Evolutionary conservation across 2,888 invertebrate genomes (phyloP).

Genomic region (Neuroscelio doddi): DNA sequence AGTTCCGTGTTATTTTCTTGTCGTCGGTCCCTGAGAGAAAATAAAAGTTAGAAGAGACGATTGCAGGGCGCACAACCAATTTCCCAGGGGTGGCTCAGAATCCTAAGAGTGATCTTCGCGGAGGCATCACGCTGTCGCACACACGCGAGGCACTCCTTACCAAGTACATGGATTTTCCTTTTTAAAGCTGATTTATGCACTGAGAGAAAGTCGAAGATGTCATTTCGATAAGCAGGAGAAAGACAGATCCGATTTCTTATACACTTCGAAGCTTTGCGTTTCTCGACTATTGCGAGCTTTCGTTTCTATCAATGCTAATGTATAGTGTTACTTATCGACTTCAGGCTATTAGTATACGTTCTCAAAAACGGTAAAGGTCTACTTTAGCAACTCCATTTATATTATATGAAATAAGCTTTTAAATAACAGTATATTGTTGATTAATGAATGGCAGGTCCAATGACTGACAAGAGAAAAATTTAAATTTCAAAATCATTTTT

Average conservation of each 20-base stretch:
- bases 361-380: no score
- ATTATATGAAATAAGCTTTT: no score
- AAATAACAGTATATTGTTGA: no score
- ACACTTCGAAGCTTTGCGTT: conserved; percentile 18
- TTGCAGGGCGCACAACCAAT: conserved; percentile 57
- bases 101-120: conserved; percentile 54
- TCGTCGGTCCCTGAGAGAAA: conserved; percentile 54
- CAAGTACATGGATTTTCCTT: conserved; percentile 33
- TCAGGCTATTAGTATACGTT: conserved; percentile 18
- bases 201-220: conserved; percentile 43
- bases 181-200: conserved; percentile 43
- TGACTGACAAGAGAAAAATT: no score
- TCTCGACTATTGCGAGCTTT: conserved; percentile 22
- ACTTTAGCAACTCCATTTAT: no score
- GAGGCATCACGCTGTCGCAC: conserved; percentile 35
- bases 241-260: conserved; percentile 36
- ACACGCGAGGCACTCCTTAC: conserved; percentile 25
- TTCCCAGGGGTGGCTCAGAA: conserved; percentile 58
- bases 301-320: conserved; percentile 41
- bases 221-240: conserved; percentile 42
- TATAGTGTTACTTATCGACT: conserved; percentile 25
- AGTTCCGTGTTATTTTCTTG: conserved; percentile 60
- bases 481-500: no score
- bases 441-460: no score
- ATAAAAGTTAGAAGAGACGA: conserved; percentile 56